A percentile compares a stretch with the other conserved stretches of the same genome.
Evolutionary conservation across 2,888 invertebrate genomes (phyloP).

Genomic region (Ormyrus thymus): DNA sequence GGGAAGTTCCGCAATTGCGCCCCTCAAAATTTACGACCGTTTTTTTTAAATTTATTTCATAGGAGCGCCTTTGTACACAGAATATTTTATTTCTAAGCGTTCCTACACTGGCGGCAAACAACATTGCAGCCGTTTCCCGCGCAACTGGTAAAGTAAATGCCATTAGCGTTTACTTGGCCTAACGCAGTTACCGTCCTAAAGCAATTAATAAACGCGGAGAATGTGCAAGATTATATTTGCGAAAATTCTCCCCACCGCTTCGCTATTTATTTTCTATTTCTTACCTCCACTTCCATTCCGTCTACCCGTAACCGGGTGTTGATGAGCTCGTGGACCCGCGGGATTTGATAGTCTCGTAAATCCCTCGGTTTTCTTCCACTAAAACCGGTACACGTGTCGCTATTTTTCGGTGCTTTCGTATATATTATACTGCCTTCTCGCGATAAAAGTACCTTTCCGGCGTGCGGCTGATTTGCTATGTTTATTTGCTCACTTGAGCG

Average conservation of each 20-base stretch:
- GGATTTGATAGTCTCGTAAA: constrained; percentile 23
- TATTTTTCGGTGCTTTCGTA: neutral
- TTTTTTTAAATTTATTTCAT: too few relatives aligned
- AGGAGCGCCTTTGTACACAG: too few relatives aligned
- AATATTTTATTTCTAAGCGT: too few relatives aligned
- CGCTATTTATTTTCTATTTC: neutral
- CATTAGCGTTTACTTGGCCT: too few relatives aligned
- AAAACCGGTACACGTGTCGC: neutral
- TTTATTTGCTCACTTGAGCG: neutral
- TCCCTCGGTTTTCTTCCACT: neutral
- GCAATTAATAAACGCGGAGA: neutral
- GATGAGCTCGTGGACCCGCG: neutral
- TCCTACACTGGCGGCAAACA: too few relatives aligned
- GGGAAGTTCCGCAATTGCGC: too few relatives aligned
- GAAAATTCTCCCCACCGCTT: neutral
- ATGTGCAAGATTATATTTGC: neutral
- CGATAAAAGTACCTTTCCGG: neutral
- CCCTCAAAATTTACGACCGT: too few relatives aligned
- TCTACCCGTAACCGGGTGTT: neutral
- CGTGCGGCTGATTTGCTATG: neutral
- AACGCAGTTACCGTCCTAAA: neutral
- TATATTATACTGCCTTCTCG: neutral
- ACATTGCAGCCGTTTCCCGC: too few relatives aligned
- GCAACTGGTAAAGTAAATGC: too few relatives aligned
- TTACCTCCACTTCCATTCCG: neutral